Evolutionary conservation across 2,113 vertebrate species (phyloP), one percentile per base, ranked within the genome.

Genomic region (Antechinus stuartii): DNA sequence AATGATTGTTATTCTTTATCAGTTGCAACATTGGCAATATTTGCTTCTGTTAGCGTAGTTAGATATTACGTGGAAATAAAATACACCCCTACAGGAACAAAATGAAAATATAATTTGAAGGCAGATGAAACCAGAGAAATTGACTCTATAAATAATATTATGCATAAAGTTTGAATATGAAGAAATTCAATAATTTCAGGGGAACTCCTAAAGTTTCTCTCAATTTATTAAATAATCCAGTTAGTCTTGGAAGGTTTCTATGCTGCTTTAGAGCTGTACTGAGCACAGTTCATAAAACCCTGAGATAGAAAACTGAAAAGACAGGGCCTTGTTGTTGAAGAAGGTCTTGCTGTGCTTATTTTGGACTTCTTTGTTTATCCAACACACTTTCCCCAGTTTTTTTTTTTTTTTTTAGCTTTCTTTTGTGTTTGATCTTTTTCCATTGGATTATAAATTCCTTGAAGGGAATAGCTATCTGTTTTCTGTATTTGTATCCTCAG

Each of bases 1-100:
- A 90, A 11, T 27, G n/a, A 14, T 76, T 76, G 49, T 90, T 95
- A 53, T 53, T 93, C 68, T 14, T 89, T 57, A n/a, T 90, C 93
- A 56, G 52, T 47, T 8, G 23, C 22, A 89, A 90, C 30, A 90
- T 50, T 57, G 35, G 68, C 6, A 8, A 14, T 42, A 14, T 76
- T 76, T 76, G 14, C 35, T 76, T 76, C 61, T 76, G 68, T 76
- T n/a, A 76, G 68, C 35, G 35, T 42, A 76, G 35, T 76, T 42
- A 42, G 35, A 76, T 76, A 19, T 42, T 25, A 16, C 68, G n/a
- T n/a, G 6, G 68, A 14, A 76, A 76, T 2, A 76, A n/a, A n/a
- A 76, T 76, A 30, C 3, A 76, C 35, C 35, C n/a, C 14, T n/a
- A 22, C 16, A 42, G 35, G 6, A 16, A 76, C 35, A 42, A 22